These are phyloP conservation scores for Battus philenor DNA, from an alignment of 1,140 invertebrate genomes.

Conservation along the genomic window DNA sequence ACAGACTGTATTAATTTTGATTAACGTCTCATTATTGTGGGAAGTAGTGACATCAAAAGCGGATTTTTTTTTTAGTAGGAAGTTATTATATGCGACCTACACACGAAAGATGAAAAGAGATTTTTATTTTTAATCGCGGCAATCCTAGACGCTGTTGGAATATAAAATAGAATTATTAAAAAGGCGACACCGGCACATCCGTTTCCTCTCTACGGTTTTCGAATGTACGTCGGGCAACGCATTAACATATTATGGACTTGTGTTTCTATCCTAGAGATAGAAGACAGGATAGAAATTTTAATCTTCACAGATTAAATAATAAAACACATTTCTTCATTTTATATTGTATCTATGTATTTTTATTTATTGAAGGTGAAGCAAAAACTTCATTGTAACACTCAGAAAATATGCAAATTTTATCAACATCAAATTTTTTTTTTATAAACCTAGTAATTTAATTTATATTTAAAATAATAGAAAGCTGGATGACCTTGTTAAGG, in stretches of 20 bases:
- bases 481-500: too few species aligned
- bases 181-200: slow-evolving; percentile 61
- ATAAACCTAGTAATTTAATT: too few species aligned
- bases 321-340: too few species aligned
- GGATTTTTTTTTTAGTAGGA: slow-evolving; percentile 31
- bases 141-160: slow-evolving; percentile 42
- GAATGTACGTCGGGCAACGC: slow-evolving; percentile 19
- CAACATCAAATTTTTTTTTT: too few species aligned
- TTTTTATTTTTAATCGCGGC: slow-evolving; percentile 59
- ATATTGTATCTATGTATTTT: too few species aligned
- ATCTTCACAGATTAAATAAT: too few species aligned
- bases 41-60: slow-evolving; percentile 44
- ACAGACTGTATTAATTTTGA: slow-evolving; percentile 22
- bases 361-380: too few species aligned
- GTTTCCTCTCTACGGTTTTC: slow-evolving; percentile 57
- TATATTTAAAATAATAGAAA: too few species aligned
- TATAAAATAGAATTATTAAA: slow-evolving; percentile 64
- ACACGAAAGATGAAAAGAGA: slow-evolving; percentile 57
- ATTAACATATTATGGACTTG: slow-evolving; percentile 19
- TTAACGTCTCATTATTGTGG: slow-evolving; percentile 23
- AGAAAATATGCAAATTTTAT: too few species aligned
- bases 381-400: too few species aligned
- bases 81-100: slow-evolving; percentile 41
- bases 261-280: slow-evolving; percentile 15
- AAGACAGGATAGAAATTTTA: background rate